phyloP scores from a whole-genome alignment of 2,888 invertebrate species.

The Rhagophthalmus giganteus region DNA sequence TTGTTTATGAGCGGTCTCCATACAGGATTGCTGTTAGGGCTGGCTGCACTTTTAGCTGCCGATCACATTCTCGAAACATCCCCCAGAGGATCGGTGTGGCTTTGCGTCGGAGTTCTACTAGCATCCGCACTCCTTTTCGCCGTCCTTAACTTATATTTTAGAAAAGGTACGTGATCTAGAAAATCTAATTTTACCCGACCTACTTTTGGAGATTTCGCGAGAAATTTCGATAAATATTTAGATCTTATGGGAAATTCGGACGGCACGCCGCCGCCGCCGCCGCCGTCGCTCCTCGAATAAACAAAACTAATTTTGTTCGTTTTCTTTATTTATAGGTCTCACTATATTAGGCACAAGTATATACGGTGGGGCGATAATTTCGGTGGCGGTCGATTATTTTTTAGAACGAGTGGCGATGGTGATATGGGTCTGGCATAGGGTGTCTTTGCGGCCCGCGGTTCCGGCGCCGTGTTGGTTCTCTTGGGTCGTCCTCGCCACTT shows the following conservation, averaged over 20 bases:
- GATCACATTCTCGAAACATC: slow-evolving; percentile 65
- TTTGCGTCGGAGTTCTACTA: slow-evolving; percentile 69
- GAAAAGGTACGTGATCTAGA: slow-evolving; percentile 62
- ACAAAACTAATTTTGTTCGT: no score
- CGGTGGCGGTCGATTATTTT: slow-evolving; percentile 74
- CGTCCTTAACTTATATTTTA: slow-evolving; percentile 73
- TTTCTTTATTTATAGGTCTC: slow-evolving; percentile 56
- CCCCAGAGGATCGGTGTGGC: slow-evolving; percentile 62
- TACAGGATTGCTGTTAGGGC: slow-evolving; percentile 68
- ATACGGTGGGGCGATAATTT: slow-evolving; percentile 75
- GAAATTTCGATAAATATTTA: background rate
- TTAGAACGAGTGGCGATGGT: slow-evolving; percentile 71
- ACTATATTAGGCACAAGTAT: slow-evolving; percentile 75
- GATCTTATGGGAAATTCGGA: no score
- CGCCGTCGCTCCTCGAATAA: no score
- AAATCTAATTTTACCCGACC: background rate
- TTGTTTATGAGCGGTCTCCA: slow-evolving; percentile 81
- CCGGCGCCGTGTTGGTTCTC: slow-evolving; percentile 70
- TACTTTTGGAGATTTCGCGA: background rate
- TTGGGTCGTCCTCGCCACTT: slow-evolving; percentile 73
- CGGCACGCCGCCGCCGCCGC: no score
- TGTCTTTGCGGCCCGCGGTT: slow-evolving; percentile 61
- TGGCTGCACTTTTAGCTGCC: slow-evolving; percentile 63
- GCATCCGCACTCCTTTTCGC: slow-evolving; percentile 71
- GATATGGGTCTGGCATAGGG: slow-evolving; percentile 72